Base-by-base conservation (phyloP, 1,140 invertebrate genomes). In the Drosophila eugracilis region DNA sequence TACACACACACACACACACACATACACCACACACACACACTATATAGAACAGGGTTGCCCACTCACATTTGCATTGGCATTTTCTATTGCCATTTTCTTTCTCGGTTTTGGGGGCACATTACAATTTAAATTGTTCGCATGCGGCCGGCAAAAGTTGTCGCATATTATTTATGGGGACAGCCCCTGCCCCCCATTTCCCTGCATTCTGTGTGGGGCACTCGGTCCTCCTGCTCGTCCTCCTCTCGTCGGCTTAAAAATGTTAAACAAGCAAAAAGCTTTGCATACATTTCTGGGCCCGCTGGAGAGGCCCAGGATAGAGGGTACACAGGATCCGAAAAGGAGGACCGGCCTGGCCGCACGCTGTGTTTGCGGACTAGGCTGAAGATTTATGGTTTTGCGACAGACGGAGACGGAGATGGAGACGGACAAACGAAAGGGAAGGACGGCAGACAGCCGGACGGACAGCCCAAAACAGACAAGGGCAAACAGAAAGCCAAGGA, bases 91-190 rank as follows among this genome's bases (percentile, higher is more conserved):
- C 59, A 49, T 55, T 63, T 75, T 75, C 60, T 67, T 67, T 67
- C 26, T 66, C 74, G 57, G 44, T 66, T 44, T 69, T 66, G 52
- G 48, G 45, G 58, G 57, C 49, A 69, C 66, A 86, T 80, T 73
- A 77, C 73, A 76, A 85, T 85, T 85, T 85, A 85, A 80, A 85
- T 85, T 73, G 77, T 86, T 86, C 59, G 79, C 79, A 83, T 84
- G 69, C 79, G 57, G 60, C 37, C 70, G 39, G 37, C 32, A 65
- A 76, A 84, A 75, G 63, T 71, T 86, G 81, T 85, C 81, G 77
- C 81, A 77, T 77, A 85, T 86, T 85, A 86, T 85, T 85, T 85
- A 85, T 81, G 62, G 50, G 49, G 47, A 42, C 41, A 39, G 15
- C 9, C 36, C 36, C 36, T 30, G 21, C 19, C 39, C 26, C 36